Percentiles rank a stretch among this genome's conserved stretches.
Evolutionary conservation across 2,888 invertebrate genomes (phyloP).

Genomic region (Ormyrus rosae): DNA sequence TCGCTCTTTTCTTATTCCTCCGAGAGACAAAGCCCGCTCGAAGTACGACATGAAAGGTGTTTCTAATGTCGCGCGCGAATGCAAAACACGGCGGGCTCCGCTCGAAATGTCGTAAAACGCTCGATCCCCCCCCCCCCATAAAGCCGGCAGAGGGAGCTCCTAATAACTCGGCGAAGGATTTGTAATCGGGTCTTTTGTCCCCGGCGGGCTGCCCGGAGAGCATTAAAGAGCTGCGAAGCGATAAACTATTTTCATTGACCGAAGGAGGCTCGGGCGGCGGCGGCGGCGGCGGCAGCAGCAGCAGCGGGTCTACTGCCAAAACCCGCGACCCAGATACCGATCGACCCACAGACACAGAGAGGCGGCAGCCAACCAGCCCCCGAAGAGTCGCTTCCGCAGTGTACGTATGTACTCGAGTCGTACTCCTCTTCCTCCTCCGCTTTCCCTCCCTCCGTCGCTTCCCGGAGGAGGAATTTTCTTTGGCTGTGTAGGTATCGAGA

Average conservation of each 20-base stretch:
- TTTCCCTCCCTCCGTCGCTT: not conserved
- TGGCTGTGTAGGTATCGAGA: not conserved
- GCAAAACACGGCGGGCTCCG: not conserved
- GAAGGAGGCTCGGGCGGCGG: not conserved
- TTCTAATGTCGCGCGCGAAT: conserved; percentile 8
- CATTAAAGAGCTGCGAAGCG: conserved; percentile 41
- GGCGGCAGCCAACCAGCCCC: not conserved
- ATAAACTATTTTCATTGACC: conserved; percentile 56
- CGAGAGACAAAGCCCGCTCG: no score
- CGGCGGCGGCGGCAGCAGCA: conserved; percentile 2
- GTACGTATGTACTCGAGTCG: conserved; percentile 53
- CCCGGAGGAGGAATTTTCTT: not conserved
- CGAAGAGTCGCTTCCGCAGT: conserved; percentile 52
- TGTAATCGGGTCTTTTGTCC: no score
- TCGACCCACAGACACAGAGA: conserved; percentile 73
- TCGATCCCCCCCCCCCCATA: not conserved
- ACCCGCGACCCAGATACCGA: conserved; percentile 76
- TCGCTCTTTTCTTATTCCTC: no score
- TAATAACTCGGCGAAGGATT: no score
- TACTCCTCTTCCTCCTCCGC: conserved; percentile 29
- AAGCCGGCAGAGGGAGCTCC: not conserved
- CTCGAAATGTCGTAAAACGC: no score
- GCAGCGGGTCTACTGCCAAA: conserved; percentile 71
- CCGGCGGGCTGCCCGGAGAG: not conserved
- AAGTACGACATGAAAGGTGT: no score